Base-by-base conservation (phyloP, 2,797 vertebrate species). In the Scarus forsteni region DNA sequence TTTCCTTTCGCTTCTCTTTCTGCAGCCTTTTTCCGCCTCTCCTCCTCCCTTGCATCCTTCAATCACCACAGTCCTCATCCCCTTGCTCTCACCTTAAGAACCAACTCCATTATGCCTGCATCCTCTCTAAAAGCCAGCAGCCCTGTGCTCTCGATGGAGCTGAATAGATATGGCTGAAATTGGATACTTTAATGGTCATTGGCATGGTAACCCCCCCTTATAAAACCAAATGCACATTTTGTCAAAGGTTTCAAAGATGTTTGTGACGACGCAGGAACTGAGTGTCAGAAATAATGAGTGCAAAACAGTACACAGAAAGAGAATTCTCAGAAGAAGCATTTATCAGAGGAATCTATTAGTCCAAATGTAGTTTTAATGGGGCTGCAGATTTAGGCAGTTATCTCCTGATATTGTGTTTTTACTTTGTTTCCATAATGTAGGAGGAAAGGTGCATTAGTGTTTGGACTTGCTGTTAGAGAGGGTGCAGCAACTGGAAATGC, bases 61-160 rank as follows among this genome's bases (percentile, higher is more conserved):
- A 0, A 14, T 59, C 42, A 67, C 52, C 18, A 19, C 10, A 27
- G 11, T 35, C 70, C 43, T 64, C 16, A 52, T 70, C 60, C 74
- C n/a, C 40, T 35, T 13, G 19, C 55, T 16, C 16, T 40, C 6
- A 19, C 46, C 46, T 55, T 60, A 59, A 68, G 44, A 54, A 18
- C 45, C 11, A 42, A 73, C 63, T 77, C 70, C 67, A 85, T 88
- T 71, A 81, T 10, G 16, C 72, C 73, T 76, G 72, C 71, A 57
- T 69, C 43, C 54, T 67, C 36, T 70, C 56, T 62, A 44, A 87
- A 78, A 59, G 59, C 56, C 18, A 39, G 8, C 38, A 38, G 66
- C 8, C 40, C 14, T 2, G 5, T 62, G 1, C 55, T 48, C 19
- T 63, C 14, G 35, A 54, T 57, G 70, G 68, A 35, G 42, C 42